Evolutionary conservation across 1,140 invertebrate genomes (phyloP), one percentile per base, ranked within the genome.

Genomic region (Brachionus rotundiformis): DNA sequence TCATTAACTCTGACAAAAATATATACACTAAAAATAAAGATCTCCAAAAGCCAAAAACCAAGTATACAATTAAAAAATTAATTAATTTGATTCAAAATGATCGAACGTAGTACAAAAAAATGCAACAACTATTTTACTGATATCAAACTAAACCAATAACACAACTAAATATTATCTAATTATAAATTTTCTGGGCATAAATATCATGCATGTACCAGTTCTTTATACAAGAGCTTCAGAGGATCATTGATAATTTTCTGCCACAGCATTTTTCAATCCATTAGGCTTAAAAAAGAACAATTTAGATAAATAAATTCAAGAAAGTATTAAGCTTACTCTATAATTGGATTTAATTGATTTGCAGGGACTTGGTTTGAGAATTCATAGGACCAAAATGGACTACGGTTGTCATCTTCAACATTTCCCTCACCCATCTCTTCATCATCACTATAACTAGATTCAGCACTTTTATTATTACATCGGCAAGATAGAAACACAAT

Each of bases 401-500:
- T 41, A 25, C 41, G 36, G 19, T 23, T 25, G 13, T 44, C 39
- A 13, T 73, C 68, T 13, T 27, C 16, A 0, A 44, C 8, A 16
- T 44, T 73, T 16, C 44, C 68, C 13, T 73, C 68, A 25, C 19
- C 44, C 68, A 73, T 73, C 25, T 73, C 68, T 73, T 73, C 68
- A 25, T 73, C 68, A 25, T 73, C 68, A 44, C 39, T 36, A 73
- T 73, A 73, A 29, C 68, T 73, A 13, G 68, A 44, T 25, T 73
- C 68, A 11, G 29, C 68, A 44, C 68, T 73, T 44, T 73, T 73
- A 19, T 39, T 82, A 23, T 31, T 84, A 6, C 95, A 94, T 88
- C 94, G 92, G 89, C 95, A 98, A 6, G 95, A 95, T 86, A 99
- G 96, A 89, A 98, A 98, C 63, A 98, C 94, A 87, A 99, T 95